Conservation (phyloP, 1,140 invertebrate species). For the Chlorops oryzae region DNA sequence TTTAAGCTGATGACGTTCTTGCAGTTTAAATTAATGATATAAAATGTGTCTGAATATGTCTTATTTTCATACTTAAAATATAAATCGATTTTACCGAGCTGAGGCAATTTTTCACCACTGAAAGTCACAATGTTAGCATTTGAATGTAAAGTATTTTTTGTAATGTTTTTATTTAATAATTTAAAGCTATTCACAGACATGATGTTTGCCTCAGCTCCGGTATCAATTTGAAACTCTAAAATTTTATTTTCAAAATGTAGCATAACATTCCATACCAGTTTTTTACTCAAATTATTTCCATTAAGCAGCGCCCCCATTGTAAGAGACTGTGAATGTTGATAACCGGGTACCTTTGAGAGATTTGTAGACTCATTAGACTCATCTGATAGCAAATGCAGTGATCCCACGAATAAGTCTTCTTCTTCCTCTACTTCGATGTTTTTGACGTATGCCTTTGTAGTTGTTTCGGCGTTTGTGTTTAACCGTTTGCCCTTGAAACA, state of each 20-base stretch:
- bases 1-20: slow-evolving; percentile 11
- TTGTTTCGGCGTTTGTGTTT: slow-evolving; percentile 1
- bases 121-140: slow-evolving; percentile 11
- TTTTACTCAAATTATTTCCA: not conserved
- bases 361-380: not conserved
- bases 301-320: not conserved
- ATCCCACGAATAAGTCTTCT: slow-evolving; percentile 1
- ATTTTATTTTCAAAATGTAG: slow-evolving; percentile 16
- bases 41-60: slow-evolving; percentile 9
- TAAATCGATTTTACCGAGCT: slow-evolving; percentile 9
- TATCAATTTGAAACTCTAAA: slow-evolving; percentile 21
- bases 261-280: slow-evolving; percentile 14
- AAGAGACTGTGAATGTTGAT: not conserved
- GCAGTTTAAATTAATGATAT: slow-evolving; percentile 15
- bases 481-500: slow-evolving; percentile 13
- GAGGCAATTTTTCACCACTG: slow-evolving; percentile 11
- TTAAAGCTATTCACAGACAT: slow-evolving; percentile 16
- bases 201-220: slow-evolving; percentile 20
- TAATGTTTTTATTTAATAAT: slow-evolving; percentile 11
- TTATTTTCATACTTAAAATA: slow-evolving; percentile 8
- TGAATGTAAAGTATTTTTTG: not conserved
- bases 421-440: slow-evolving; percentile 5
- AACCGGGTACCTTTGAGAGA: no score
- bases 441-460: not conserved
- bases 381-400: not conserved